A percentile compares a stretch with the other conserved stretches of the same genome.
These are phyloP conservation scores for Bryconaethiops microstoma DNA, from an alignment of 2,797 vertebrate genomes.

Conservation along the genomic window DNA sequence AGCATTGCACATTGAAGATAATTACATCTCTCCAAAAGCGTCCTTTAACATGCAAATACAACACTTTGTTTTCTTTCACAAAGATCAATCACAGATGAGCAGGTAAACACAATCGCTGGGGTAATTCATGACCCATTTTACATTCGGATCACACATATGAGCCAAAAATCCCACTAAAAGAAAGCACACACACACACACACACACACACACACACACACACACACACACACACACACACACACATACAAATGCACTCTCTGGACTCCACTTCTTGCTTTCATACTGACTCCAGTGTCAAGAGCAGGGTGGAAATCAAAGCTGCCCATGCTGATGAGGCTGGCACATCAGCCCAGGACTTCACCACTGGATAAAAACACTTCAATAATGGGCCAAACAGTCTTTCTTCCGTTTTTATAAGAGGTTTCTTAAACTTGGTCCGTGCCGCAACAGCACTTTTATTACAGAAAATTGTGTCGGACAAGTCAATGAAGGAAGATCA, in stretches of 20 bases:
- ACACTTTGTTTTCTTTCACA: constrained; percentile 76
- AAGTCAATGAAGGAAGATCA: constrained; percentile 32
- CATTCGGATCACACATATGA: constrained; percentile 70
- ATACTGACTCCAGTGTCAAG: constrained; percentile 59
- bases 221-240: background rate
- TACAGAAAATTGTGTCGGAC: constrained; percentile 39
- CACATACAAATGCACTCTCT: constrained; percentile 18
- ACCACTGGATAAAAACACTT: constrained; percentile 51
- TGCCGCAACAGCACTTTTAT: constrained; percentile 34
- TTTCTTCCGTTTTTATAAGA: constrained; percentile 41
- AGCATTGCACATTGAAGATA: constrained; percentile 79
- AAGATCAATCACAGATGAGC: constrained; percentile 82
- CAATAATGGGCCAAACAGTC: constrained; percentile 52
- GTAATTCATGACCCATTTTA: constrained; percentile 77
- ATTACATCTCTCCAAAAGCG: constrained; percentile 71
- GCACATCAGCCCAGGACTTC: constrained; percentile 40
- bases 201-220: constrained; percentile 12
- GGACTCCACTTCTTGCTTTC: constrained; percentile 59
- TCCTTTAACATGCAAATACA: constrained; percentile 82
- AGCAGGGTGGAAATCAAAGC: constrained; percentile 68
- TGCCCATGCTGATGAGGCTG: constrained; percentile 47
- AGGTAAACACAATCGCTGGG: constrained; percentile 77
- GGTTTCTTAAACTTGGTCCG: constrained; percentile 29
- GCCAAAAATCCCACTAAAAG: constrained; percentile 54
- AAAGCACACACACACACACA: background rate